Percentiles rank a stretch among this genome's conserved stretches.
These are phyloP conservation scores for Poecile atricapillus DNA, from an alignment of 2,113 vertebrate genomes.

Conservation along the genomic window DNA sequence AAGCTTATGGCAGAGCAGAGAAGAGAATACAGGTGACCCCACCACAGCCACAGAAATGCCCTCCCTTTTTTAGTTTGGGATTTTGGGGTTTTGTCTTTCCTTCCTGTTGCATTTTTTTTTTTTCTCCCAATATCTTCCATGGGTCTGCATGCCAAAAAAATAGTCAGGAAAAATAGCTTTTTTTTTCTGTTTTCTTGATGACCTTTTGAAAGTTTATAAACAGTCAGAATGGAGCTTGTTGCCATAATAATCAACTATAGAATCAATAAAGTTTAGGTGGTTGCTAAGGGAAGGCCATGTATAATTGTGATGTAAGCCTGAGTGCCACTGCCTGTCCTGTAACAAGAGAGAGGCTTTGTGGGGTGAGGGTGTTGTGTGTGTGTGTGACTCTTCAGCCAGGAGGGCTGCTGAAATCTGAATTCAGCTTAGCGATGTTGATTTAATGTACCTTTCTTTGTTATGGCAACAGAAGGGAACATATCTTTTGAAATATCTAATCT, in stretches of 20 bases:
- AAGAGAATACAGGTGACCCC: background rate
- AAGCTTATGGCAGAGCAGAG: background rate
- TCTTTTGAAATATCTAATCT: conserved; percentile 21
- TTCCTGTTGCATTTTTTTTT: background rate
- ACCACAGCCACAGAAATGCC: background rate
- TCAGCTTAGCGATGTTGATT: background rate
- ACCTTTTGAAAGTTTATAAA: conserved; percentile 34
- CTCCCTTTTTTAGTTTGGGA: background rate
- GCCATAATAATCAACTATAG: conserved; percentile 29
- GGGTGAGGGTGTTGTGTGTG: background rate
- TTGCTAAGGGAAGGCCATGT: conserved; percentile 53
- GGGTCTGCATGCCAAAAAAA: background rate
- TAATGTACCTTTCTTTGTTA: conserved; percentile 12
- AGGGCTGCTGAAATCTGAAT: background rate
- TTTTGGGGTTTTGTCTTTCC: background rate
- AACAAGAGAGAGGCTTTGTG: background rate
- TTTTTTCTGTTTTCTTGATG: background rate
- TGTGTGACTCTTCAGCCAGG: background rate
- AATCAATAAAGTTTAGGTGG: background rate
- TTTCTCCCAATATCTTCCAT: background rate
- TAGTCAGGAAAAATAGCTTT: background rate
- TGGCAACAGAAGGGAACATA: background rate
- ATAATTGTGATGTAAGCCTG: background rate
- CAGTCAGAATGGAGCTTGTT: conserved; percentile 10
- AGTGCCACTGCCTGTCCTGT: background rate